These are phyloP conservation scores for Xenops minutus DNA, from an alignment of 2,797 vertebrate genomes.

Conservation along the genomic window DNA sequence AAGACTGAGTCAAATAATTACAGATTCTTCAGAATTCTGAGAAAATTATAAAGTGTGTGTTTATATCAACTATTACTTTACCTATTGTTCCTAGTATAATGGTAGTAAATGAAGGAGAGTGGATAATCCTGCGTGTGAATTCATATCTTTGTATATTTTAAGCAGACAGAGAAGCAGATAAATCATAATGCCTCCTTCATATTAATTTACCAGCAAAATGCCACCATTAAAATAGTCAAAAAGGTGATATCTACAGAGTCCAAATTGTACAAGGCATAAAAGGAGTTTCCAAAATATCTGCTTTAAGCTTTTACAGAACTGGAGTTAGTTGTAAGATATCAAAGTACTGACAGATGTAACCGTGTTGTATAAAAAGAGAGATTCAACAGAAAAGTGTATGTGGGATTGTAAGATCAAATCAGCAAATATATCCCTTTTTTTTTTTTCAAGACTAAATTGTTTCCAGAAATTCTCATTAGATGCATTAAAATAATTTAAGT, in stretches of 20 bases:
- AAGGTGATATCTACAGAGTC: neutral
- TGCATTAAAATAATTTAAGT: neutral
- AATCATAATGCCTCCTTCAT: neutral
- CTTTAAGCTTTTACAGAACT: neutral
- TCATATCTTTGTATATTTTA: neutral
- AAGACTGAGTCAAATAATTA: neutral
- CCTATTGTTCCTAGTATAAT: neutral
- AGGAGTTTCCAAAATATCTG: neutral
- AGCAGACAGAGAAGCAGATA: neutral
- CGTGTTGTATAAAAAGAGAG: neutral
- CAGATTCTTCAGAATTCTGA: neutral
- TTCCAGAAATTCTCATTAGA: neutral
- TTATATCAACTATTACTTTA: neutral
- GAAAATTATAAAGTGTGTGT: neutral
- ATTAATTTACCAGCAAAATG: neutral
- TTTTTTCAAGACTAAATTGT: neutral
- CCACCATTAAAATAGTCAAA: neutral
- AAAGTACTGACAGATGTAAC: neutral
- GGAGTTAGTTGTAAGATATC: neutral
- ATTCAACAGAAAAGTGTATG: neutral
- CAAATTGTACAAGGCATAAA: neutral
- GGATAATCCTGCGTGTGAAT: neutral
- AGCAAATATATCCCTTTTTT: neutral
- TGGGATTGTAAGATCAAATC: neutral
- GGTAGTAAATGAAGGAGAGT: neutral